Base-by-base conservation (phyloP, 1,140 invertebrate genomes). In the Tenebrio molitor region DNA sequence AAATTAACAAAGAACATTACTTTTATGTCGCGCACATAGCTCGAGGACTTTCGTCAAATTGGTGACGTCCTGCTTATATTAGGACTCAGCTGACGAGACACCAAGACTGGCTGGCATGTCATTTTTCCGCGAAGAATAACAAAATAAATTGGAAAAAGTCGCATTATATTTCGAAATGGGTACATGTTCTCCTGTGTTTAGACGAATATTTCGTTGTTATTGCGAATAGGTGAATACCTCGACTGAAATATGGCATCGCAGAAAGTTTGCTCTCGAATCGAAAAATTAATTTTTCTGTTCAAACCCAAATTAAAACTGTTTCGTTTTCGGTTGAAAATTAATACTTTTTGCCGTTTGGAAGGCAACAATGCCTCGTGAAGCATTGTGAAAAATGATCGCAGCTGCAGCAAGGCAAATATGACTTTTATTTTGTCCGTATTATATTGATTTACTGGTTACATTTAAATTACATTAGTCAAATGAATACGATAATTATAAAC, bases 1-100 rank as follows among this genome's bases (percentile, higher is more conserved):
- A 58, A 58, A 58, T 58, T 58, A 58, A 58, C 50, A 58, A 58
- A 29, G 50, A 58, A 25, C 50, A 58, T 58, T 58, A 58, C 50
- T 58, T 58, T 58, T 58, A 58, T 25, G 46, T 53, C 10, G 19
- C 1, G 46, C n/a, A 53, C 21, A 12, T 53, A 23, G 23, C 50
- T 29, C 8, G 23, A 58, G 23, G 23, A 39, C 36, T 12, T 39
- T 39, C 12, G 50, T 46, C 42, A 58, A 29, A 58, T 58, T 58
- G 23, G n/a, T 29, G 50, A 58, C 23, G 50, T 39, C 12, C 36
- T 39, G 50, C 29, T 25, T 25, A 25, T 25, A 25, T 58, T 58
- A 14, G 14, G 19, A 58, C 12, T 58, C n/a, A 29, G 3, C n/a
- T n/a, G n/a, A 29, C 23, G n/a, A 29, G 21, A 29, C 12, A 17